Base-by-base conservation (phyloP, 2,113 vertebrate genomes). In the Tachysurus fulvidraco region DNA sequence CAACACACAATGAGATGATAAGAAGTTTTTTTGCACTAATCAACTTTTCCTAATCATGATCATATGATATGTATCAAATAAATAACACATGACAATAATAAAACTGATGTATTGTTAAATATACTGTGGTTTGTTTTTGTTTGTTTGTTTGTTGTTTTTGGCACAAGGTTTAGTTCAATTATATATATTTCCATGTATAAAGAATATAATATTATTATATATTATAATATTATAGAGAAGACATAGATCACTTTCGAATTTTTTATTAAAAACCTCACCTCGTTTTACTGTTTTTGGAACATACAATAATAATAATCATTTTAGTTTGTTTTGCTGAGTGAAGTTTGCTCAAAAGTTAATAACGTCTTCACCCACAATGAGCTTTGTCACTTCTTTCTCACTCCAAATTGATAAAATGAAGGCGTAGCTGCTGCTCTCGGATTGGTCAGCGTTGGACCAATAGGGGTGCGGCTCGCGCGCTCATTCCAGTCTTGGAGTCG, bases 401-500 rank as follows among this genome's bases (percentile, higher is more conserved):
- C 74, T 78, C 25, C 50, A 13, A 78, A 78, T 78, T 78, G 50
- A 77, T 54, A 5, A 23, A 60, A 25, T 11, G 30, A 2, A 79
- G 21, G 52, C 71, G 83, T 90, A 91, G 92, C 91, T 94, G 64
- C 85, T 10, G 36, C 21, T 55, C n/a, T 23, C 46, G 74, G 81
- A 89, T 85, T 74, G 57, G 90, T 81, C 89, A 36, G 16, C 25
- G 73, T 60, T n/a, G 86, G 89, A 84, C 93, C 94, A 94, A 94
- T 95, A 85, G 90, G 89, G 81, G 88, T 85, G 85, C 81, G 87
- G 88, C 90, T 89, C 81, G 17, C 11, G 67, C 44, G 12, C 57
- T 30, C 73, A 76, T 73, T 83, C 71, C 60, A 17, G 83, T 87
- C 81, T 55, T 89, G 87, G 87, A 77, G 89, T 89, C 73, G 85